A percentile compares a stretch with the other conserved stretches of the same genome.
Conservation (phyloP, 1,140 invertebrate genomes). For the Trichogramma pretiosum region DNA sequence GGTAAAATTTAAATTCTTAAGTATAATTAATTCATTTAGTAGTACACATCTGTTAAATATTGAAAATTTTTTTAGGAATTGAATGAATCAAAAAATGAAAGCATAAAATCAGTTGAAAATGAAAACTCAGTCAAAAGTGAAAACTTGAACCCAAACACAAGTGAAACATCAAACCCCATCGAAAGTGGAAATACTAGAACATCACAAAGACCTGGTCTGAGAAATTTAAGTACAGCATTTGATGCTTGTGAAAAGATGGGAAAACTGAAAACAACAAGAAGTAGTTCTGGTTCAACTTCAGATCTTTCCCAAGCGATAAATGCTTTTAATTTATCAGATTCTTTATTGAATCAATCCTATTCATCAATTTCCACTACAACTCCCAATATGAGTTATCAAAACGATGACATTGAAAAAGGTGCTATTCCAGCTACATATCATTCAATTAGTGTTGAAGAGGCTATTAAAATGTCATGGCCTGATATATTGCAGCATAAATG, state of each 20-base stretch:
- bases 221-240: conserved; percentile 32
- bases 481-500: conserved; percentile 48
- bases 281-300: neutral
- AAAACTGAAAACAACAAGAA: conserved; percentile 14
- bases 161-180: too few species aligned
- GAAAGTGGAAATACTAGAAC: too few species aligned
- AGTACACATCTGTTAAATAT: too few species aligned
- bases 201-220: too few species aligned
- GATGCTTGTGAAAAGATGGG: conserved; percentile 31
- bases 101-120: too few species aligned
- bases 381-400: neutral
- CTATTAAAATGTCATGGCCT: conserved; percentile 43
- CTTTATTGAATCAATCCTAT: conserved; percentile 3
- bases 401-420: too few species aligned
- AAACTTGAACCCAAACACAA: too few species aligned
- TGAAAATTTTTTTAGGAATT: conserved; percentile 2
- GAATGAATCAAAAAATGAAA: conserved; percentile 4
- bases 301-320: conserved; percentile 2
- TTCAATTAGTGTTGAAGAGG: conserved; percentile 32
- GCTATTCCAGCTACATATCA: too few species aligned
- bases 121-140: too few species aligned
- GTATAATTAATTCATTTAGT: too few species aligned
- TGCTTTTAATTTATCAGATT: conserved; percentile 3
- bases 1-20: too few species aligned
- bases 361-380: too few species aligned